phyloP scores from a whole-genome alignment of 2,113 vertebrate genomes.

The Phyllostomus hastatus region DNA sequence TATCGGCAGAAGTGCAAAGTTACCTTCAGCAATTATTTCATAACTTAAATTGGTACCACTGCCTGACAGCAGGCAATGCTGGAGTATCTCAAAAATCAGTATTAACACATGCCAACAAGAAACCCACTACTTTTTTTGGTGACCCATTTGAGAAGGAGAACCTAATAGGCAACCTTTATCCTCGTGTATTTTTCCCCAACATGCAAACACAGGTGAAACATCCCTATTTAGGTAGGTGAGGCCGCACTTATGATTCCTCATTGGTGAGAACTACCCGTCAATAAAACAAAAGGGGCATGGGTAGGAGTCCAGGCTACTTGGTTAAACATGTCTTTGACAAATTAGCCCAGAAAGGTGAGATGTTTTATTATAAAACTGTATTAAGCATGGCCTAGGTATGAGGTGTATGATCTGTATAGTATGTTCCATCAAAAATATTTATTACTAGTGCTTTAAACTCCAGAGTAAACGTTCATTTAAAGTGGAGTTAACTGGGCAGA shows the following conservation, averaged over 20 bases:
- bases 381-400: constrained; percentile 82
- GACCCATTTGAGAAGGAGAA: background rate
- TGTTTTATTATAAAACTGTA: constrained; percentile 77
- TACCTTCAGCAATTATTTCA: background rate
- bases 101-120: constrained; percentile 29
- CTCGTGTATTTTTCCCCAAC: background rate
- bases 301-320: constrained; percentile 29
- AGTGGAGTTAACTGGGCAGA: constrained; percentile 77
- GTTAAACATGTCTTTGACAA: constrained; percentile 6
- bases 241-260: constrained; percentile 59
- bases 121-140: constrained; percentile 29
- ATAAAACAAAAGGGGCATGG: background rate
- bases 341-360: constrained; percentile 69
- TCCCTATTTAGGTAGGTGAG: constrained; percentile 26
- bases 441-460: constrained; percentile 80
- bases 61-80: constrained; percentile 47
- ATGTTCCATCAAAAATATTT: constrained; percentile 78
- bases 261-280: constrained; percentile 26
- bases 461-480: constrained; percentile 69
- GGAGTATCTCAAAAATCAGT: constrained; percentile 50
- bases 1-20: background rate
- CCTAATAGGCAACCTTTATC: background rate
- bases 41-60: background rate
- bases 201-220: background rate
- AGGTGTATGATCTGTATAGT: constrained; percentile 80